Evolutionary conservation across 2,797 vertebrate genomes (phyloP).

Genomic region (Galagoides demidoff): DNA sequence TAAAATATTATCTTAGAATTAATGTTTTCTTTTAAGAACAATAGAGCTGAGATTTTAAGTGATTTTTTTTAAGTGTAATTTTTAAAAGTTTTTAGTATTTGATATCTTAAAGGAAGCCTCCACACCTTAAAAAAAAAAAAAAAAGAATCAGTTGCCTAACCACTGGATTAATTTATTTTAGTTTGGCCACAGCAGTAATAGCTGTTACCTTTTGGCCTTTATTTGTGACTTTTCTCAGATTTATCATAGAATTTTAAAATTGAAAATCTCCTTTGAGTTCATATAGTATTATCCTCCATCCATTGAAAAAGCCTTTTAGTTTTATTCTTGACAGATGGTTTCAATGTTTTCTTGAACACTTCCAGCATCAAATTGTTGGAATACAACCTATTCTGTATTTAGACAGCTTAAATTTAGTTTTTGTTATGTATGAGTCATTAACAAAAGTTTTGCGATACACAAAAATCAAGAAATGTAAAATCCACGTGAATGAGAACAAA

Average conservation of each 20-base stretch:
- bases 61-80: not conserved
- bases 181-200: not conserved
- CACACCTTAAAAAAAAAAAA: not conserved
- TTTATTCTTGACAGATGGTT: not conserved
- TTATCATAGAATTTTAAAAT: not conserved
- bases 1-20: constrained; percentile 51
- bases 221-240: constrained; percentile 30
- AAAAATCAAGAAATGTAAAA: no score
- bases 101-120: not conserved
- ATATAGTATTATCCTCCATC: not conserved
- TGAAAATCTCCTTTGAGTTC: constrained; percentile 6
- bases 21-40: constrained; percentile 21
- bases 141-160: not conserved
- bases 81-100: not conserved
- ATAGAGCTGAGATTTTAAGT: not conserved
- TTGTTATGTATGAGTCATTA: not conserved
- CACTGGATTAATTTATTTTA: not conserved
- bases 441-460: no score
- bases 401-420: constrained; percentile 46
- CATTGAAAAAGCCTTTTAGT: not conserved
- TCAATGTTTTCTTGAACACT: constrained; percentile 38
- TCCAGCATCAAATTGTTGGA: not conserved
- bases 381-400: not conserved
- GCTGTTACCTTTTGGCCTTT: not conserved
- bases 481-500: no score